Percentiles rank a stretch among this genome's conserved stretches.
Evolutionary conservation across 2,797 vertebrate genomes (phyloP).

Genomic region (Kryptopterus vitreolus): DNA sequence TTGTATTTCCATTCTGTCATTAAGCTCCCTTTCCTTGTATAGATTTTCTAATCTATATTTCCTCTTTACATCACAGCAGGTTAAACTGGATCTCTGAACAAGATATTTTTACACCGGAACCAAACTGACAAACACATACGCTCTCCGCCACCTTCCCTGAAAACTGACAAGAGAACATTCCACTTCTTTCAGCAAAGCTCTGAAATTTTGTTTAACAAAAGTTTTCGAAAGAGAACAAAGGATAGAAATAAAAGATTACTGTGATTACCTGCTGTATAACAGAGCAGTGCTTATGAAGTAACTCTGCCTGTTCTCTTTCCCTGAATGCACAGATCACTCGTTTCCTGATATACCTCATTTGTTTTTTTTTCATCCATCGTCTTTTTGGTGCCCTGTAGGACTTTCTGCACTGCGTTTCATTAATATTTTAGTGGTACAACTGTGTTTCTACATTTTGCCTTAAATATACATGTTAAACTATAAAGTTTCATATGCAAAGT

Average conservation of each 20-base stretch:
- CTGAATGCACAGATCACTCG: conserved; percentile 1
- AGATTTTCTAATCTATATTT: conserved; percentile 1
- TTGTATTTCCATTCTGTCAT: background rate
- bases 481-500: background rate
- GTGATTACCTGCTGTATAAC: conserved; percentile 7
- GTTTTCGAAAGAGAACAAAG: background rate
- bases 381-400: background rate
- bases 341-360: conserved; percentile 39
- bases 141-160: background rate
- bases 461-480: background rate
- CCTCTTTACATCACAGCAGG: conserved; percentile 7
- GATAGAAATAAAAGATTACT: background rate
- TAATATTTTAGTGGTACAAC: background rate
- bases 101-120: background rate
- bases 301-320: conserved; percentile 17
- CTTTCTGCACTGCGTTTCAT: conserved; percentile 40
- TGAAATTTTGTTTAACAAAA: conserved; percentile 19
- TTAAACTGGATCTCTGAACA: conserved; percentile 17
- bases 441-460: conserved; percentile 5
- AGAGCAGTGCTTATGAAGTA: conserved; percentile 33
- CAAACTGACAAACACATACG: background rate
- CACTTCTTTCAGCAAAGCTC: background rate
- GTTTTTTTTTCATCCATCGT: background rate
- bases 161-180: background rate
- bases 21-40: background rate